Conservation (phyloP, 1,140 invertebrate genomes). For the Rhyacophila brunnea region DNA sequence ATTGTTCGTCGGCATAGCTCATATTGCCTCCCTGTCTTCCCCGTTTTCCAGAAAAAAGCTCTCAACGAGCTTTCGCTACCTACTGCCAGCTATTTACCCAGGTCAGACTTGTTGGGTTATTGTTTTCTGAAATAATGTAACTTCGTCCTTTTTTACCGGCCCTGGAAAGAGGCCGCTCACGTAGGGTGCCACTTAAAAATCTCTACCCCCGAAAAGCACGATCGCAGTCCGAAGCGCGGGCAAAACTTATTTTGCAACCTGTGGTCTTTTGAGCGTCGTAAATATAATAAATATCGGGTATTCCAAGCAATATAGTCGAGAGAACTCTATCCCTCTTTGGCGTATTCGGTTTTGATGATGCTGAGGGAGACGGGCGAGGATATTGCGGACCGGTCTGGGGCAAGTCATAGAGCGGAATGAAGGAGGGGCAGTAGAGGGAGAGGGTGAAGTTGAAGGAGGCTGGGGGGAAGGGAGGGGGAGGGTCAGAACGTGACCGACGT, state of each 20-base stretch:
- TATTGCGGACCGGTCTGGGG: conserved; percentile 32
- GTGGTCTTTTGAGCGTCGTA: conserved; percentile 58
- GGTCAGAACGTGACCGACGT: conserved; percentile 52
- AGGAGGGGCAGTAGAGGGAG: conserved; percentile 18
- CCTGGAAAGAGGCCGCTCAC: conserved; percentile 8
- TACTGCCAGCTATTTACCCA: conserved; percentile 15
- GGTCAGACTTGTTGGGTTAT: conserved; percentile 35
- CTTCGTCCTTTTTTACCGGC: conserved; percentile 36
- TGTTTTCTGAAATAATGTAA: conserved; percentile 37
- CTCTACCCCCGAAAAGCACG: conserved; percentile 41
- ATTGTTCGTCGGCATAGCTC: background rate
- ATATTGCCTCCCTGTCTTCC: conserved; percentile 18
- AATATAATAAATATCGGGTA: conserved; percentile 56
- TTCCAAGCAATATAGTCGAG: conserved; percentile 37
- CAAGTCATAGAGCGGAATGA: conserved; percentile 29
- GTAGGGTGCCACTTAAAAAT: conserved; percentile 17
- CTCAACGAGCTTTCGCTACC: conserved; percentile 7
- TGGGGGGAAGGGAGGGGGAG: conserved; percentile 38
- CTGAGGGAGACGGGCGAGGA: conserved; percentile 44
- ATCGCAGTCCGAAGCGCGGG: conserved; percentile 34
- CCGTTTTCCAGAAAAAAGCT: conserved; percentile 24
- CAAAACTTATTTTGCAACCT: conserved; percentile 55
- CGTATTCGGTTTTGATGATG: conserved; percentile 19
- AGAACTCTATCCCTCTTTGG: conserved; percentile 1
- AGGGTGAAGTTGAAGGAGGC: conserved; percentile 35